Base-by-base conservation (phyloP, 2,797 vertebrate species). In the Phoeniculus purpureus region DNA sequence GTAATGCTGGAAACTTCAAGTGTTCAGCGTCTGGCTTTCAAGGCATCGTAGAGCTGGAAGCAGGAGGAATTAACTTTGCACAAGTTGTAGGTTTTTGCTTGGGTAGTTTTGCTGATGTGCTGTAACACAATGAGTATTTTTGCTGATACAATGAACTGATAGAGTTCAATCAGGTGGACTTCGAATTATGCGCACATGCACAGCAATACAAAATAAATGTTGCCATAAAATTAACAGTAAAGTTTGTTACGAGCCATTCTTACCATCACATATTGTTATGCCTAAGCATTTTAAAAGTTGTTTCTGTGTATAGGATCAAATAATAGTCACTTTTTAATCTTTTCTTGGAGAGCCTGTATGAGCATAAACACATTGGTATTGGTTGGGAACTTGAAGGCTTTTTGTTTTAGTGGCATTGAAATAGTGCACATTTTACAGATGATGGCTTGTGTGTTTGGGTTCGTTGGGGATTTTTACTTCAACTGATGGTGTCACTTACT, bases 131-230 rank as follows among this genome's bases (percentile, higher is more conserved):
- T 52, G 15, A 47, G 1, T 54, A 29, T 80, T 81, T 87, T 52
- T 64, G 47, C 31, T 70, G 37, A 16, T 68, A 9, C 8, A 34
- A 12, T 27, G 31, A 82, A 4, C 45, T 21, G 16, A 6, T 64
- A 26, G 18, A 85, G 48, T 43, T 89, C 34, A 48, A 0, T 47
- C 32, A 31, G 47, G 45, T 71, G 29, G n/a, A 16, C 48, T 85
- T 65, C 2, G 3, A 77, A 70, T 48, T 65, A n/a, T 1, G 2
- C 61, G 8, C 2, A 0, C 19, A 9, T 4, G 9, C n/a, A 16
- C 8, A 14, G 12, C 43, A 40, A 15, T 23, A 21, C 37, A 37
- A 37, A 37, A 37, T 37, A 37, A 37, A 37, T 37, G 37, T 37
- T 37, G 12, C 37, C 37, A 37, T 37, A 37, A 37, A 37, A 37